These are phyloP conservation scores for Austrolebias charrua DNA, from an alignment of 2,797 vertebrate species.

Conservation along the genomic window DNA sequence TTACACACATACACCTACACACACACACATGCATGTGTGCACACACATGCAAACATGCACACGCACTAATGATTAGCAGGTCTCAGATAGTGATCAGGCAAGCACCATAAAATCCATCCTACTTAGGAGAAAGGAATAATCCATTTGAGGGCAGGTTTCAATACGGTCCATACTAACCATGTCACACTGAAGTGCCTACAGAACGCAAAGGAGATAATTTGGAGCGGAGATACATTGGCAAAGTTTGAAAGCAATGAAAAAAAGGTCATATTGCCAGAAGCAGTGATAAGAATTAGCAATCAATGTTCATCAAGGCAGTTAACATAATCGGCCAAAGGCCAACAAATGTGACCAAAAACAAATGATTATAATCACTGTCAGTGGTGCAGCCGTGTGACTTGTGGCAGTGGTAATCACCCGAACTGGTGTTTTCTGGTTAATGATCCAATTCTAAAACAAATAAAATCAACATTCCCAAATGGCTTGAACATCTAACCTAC, in stretches of 20 bases:
- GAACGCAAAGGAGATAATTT: constrained; percentile 73
- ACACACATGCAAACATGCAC: constrained; percentile 14
- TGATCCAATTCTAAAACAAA: constrained; percentile 1
- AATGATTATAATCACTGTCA: constrained; percentile 26
- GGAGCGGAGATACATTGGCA: constrained; percentile 59
- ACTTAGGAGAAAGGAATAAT: constrained; percentile 76
- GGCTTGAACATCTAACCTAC: constrained; percentile 12
- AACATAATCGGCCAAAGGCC: constrained; percentile 60
- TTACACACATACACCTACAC: constrained; percentile 43
- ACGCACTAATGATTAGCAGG: constrained; percentile 65
- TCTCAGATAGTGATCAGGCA: constrained; percentile 78
- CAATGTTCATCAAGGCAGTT: constrained; percentile 72
- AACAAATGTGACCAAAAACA: constrained; percentile 54
- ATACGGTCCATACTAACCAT: constrained; percentile 79
- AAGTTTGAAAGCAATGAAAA: constrained; percentile 65
- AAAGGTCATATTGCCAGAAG: constrained; percentile 68
- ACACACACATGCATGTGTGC: constrained; percentile 21
- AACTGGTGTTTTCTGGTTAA: constrained; percentile 12
- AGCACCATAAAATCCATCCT: constrained; percentile 79
- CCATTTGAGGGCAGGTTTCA: constrained; percentile 76
- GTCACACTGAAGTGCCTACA: constrained; percentile 64
- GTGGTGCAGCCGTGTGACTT: background rate
- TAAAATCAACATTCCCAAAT: constrained; percentile 20
- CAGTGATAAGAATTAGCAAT: constrained; percentile 66
- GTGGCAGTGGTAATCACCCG: background rate